Conservation (phyloP, 2,113 vertebrate species). For the Cebidichthys violaceus region DNA sequence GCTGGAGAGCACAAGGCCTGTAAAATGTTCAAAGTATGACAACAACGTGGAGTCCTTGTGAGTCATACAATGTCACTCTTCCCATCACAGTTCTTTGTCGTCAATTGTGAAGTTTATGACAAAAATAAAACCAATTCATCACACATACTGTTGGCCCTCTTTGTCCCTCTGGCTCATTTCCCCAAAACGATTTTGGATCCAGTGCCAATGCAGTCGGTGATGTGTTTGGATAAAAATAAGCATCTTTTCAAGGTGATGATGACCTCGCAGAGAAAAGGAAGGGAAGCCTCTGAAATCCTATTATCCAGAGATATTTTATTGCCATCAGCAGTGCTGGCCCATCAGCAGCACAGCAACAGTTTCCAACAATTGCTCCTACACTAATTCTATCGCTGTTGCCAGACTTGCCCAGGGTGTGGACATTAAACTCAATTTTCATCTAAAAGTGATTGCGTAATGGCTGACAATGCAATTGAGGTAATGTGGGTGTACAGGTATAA, state of each 20-base stretch:
- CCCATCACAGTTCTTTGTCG: conserved; percentile 30
- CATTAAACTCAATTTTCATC: conserved; percentile 67
- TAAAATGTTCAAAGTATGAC: conserved; percentile 28
- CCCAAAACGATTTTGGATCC: conserved; percentile 58
- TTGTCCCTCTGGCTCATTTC: conserved; percentile 49
- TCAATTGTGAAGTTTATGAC: conserved; percentile 47
- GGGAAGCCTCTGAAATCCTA: conserved; percentile 69
- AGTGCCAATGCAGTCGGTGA: conserved; percentile 56
- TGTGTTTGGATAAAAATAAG: conserved; percentile 69
- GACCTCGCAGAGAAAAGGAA: conserved; percentile 61
- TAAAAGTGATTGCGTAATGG: conserved; percentile 50
- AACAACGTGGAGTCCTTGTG: conserved; percentile 50
- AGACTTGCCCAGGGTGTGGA: conserved; percentile 57
- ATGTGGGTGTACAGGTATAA: conserved; percentile 28
- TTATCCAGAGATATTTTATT: conserved; percentile 70
- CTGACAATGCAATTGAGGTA: conserved; percentile 43
- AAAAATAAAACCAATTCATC: conserved; percentile 47
- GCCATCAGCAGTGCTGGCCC: conserved; percentile 58
- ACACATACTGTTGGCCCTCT: conserved; percentile 28
- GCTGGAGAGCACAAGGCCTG: conserved; percentile 6
- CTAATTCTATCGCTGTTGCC: conserved; percentile 63
- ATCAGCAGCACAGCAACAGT: conserved; percentile 59
- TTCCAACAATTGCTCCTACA: conserved; percentile 61
- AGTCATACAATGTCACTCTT: conserved; percentile 54
- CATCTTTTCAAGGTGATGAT: conserved; percentile 77